Conservation (phyloP, 1,140 invertebrate species). For the Camponotus vicinus region DNA sequence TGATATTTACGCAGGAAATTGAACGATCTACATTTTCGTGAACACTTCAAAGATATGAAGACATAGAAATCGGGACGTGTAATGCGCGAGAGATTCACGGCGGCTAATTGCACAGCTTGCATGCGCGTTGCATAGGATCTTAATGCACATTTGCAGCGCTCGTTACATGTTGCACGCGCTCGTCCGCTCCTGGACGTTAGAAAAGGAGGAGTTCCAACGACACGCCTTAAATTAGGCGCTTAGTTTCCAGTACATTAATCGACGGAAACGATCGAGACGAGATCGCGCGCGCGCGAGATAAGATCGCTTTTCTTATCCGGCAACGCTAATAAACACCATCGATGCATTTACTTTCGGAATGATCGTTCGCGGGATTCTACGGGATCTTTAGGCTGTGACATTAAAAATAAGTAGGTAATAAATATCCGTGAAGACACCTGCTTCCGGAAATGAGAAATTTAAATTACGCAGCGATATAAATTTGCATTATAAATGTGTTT, state of each 20-base stretch:
- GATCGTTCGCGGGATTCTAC: neutral
- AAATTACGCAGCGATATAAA: neutral
- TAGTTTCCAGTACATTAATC: conserved; percentile 76
- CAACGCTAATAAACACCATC: neutral
- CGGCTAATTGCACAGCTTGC: conserved; percentile 35
- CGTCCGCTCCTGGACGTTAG: conserved; percentile 15
- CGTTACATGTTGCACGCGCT: conserved; percentile 36
- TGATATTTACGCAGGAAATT: neutral
- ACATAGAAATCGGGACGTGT: conserved; percentile 34
- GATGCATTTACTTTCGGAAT: conserved; percentile 40
- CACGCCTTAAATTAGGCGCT: conserved; percentile 71
- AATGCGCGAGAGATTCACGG: conserved; percentile 30
- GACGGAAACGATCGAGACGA: conserved; percentile 72
- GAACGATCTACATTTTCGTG: neutral
- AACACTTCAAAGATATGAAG: neutral
- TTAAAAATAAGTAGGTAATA: conserved; percentile 19
- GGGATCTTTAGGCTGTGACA: neutral
- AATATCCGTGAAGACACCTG: neutral
- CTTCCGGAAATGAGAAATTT: neutral
- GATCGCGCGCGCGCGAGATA: conserved; percentile 41
- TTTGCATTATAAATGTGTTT: neutral
- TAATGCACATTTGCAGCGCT: conserved; percentile 50
- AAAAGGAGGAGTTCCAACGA: conserved; percentile 42
- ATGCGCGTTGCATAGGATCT: conserved; percentile 11
- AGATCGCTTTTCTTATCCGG: conserved; percentile 25